Conservation (phyloP, 2,113 vertebrate species). For the Oxyura jamaicensis region DNA sequence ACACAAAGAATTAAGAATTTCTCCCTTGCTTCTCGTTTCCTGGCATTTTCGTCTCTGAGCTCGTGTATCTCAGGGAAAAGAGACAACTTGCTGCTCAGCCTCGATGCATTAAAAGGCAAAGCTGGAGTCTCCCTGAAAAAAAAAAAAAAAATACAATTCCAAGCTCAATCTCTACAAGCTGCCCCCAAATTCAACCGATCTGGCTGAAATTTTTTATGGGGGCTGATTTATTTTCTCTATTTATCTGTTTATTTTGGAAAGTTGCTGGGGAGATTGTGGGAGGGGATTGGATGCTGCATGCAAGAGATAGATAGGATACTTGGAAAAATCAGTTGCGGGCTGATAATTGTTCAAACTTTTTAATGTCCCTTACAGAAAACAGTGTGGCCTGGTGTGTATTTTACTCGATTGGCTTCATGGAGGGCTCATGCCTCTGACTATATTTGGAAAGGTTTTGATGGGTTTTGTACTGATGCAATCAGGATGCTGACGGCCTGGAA, state of each 20-base stretch:
- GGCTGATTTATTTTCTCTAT: conserved; percentile 19
- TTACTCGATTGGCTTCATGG: background rate
- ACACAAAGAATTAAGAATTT: background rate
- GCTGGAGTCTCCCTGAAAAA: background rate
- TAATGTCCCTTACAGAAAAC: conserved; percentile 36
- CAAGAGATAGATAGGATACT: conserved; percentile 49
- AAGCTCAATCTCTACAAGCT: background rate
- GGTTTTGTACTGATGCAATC: conserved; percentile 17
- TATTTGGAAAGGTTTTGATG: conserved; percentile 62
- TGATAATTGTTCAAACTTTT: conserved; percentile 52
- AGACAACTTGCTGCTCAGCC: background rate
- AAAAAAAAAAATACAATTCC: too few relatives aligned
- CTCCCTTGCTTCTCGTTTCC: background rate
- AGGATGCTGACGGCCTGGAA: conserved; percentile 38
- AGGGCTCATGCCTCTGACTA: conserved; percentile 51
- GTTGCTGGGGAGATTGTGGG: conserved; percentile 47
- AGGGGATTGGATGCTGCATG: conserved; percentile 17
- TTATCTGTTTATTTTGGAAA: conserved; percentile 66
- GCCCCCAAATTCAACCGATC: background rate
- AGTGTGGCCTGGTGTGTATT: conserved; percentile 42
- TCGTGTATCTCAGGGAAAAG: background rate
- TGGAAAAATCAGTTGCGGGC: conserved; percentile 36
- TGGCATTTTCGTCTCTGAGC: background rate
- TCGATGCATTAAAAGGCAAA: background rate
- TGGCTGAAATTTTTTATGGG: background rate